Conservation (phyloP, 1,140 invertebrate genomes). For the Bombus fervidus region DNA sequence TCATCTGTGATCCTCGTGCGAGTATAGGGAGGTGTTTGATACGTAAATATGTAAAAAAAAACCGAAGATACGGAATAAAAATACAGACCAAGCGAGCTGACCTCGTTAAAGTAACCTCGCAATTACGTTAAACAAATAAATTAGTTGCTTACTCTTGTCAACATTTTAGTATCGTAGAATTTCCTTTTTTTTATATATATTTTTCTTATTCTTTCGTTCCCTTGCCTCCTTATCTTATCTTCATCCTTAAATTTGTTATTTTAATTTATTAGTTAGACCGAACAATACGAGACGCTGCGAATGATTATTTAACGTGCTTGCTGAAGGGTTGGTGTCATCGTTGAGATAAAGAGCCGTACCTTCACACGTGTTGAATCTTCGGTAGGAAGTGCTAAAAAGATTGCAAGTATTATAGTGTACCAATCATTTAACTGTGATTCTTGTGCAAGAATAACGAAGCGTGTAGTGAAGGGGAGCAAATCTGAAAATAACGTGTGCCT, state of each 20-base stretch:
- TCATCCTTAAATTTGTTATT: no score
- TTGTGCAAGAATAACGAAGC: constrained; percentile 18
- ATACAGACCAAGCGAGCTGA: neutral
- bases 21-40: constrained; percentile 2
- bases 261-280: neutral
- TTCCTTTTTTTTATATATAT: no score
- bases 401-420: constrained; percentile 20
- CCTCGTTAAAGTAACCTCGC: constrained; percentile 14
- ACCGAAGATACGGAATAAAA: neutral
- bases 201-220: neutral
- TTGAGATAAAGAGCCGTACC: neutral
- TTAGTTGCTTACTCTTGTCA: neutral
- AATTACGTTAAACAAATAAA: constrained; percentile 8
- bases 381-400: neutral
- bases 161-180: neutral
- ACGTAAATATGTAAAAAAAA: neutral
- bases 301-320: neutral
- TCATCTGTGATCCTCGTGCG: constrained; percentile 61
- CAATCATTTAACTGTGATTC: constrained; percentile 63
- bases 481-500: constrained; percentile 20
- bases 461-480: neutral
- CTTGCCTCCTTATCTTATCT: no score
- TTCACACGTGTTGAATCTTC: neutral
- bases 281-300: neutral
- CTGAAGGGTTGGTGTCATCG: neutral